Percentiles rank a stretch among this genome's conserved stretches.
phyloP scores from a whole-genome alignment of 2,113 vertebrate genomes.

The Falcunculus frontatus region DNA sequence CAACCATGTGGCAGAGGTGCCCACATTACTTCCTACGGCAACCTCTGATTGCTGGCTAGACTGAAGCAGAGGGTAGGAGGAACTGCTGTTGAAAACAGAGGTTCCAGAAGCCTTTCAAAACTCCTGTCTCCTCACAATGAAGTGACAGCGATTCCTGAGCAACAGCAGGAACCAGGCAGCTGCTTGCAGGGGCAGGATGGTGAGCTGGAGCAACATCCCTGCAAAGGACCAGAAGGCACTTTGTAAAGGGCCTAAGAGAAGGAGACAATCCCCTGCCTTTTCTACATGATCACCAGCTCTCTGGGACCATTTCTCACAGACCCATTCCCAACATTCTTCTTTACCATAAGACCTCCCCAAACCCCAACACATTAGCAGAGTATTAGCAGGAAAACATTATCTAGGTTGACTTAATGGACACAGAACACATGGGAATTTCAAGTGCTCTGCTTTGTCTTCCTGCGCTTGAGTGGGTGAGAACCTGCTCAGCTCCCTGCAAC shows the following conservation, averaged over 20 bases:
- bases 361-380: neutral
- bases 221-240: neutral
- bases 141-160: neutral
- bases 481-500: neutral
- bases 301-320: neutral
- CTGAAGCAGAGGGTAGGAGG: neutral
- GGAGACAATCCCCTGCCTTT: neutral
- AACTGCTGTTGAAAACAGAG: neutral
- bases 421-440: neutral
- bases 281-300: neutral
- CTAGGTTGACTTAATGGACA: neutral
- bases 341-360: neutral
- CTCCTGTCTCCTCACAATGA: neutral
- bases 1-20: neutral
- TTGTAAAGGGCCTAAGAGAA: neutral
- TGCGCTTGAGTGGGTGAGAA: neutral
- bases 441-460: neutral
- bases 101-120: neutral
- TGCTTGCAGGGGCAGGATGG: neutral
- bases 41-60: neutral
- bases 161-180: neutral
- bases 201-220: neutral
- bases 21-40: neutral
- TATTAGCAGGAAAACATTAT: neutral
- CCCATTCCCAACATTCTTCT: neutral